These are phyloP conservation scores for Phataginus tetradactyla DNA, from an alignment of 2,797 vertebrate species.

Conservation along the genomic window DNA sequence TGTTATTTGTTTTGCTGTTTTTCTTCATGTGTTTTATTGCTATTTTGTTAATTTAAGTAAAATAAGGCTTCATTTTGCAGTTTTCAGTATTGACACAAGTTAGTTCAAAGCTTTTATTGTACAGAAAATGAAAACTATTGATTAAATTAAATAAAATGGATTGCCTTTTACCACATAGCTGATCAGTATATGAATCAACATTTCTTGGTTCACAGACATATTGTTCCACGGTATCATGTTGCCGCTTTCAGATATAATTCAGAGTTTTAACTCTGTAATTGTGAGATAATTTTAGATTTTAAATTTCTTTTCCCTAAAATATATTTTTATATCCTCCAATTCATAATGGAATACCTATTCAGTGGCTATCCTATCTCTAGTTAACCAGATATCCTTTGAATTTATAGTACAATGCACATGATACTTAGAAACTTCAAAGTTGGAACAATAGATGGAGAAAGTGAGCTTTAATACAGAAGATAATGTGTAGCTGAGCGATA, in stretches of 20 bases:
- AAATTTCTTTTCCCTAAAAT: background rate
- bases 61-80: background rate
- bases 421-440: background rate
- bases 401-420: background rate
- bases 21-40: background rate
- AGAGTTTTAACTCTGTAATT: background rate
- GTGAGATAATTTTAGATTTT: background rate
- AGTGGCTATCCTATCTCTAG: background rate
- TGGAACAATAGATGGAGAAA: conserved; percentile 38
- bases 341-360: background rate
- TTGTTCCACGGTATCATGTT: background rate
- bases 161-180: background rate
- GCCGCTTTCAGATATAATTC: background rate
- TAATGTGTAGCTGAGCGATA: background rate
- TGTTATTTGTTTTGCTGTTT: background rate
- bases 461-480: conserved; percentile 36
- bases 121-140: background rate
- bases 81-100: background rate
- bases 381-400: background rate
- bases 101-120: background rate
- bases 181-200: background rate
- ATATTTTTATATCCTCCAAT: background rate
- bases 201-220: background rate
- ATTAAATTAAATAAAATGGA: background rate
- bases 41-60: background rate